phyloP scores from a whole-genome alignment of 2,113 vertebrate species.

The Erythrolamprus reginae region DNA sequence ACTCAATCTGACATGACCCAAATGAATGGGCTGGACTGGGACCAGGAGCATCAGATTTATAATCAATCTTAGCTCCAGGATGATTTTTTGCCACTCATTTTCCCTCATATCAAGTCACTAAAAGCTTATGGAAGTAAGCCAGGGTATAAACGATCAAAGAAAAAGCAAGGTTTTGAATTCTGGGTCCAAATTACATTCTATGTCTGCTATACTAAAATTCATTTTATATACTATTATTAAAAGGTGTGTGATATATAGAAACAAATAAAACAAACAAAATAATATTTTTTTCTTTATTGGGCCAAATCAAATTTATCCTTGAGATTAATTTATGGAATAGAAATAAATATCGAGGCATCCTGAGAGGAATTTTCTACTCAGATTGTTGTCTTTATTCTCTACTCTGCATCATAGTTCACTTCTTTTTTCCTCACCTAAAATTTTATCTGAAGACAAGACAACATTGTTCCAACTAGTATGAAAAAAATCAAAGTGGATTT shows the following conservation, averaged over 20 bases:
- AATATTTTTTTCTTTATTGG: neutral
- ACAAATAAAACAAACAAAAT: neutral
- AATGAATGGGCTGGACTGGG: neutral
- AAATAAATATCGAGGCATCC: neutral
- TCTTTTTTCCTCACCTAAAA: neutral
- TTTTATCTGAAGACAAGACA: neutral
- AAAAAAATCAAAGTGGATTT: neutral
- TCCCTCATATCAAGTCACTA: neutral
- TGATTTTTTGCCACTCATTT: neutral
- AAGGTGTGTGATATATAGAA: neutral
- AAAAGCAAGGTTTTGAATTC: neutral
- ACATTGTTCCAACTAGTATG: neutral
- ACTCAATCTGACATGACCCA: neutral
- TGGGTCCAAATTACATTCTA: neutral
- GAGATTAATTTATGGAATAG: slow-evolving; percentile 17
- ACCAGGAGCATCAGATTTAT: neutral
- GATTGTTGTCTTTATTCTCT: neutral
- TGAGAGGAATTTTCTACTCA: neutral
- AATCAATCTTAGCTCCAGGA: neutral
- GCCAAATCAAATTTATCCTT: neutral
- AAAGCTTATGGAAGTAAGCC: neutral
- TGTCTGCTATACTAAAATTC: neutral
- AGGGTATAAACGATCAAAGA: neutral
- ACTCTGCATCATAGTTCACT: fast-evolving
- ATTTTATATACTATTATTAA: neutral